Conservation (phyloP, 2,888 invertebrate species). For the Branchipolynoe longqiensis region DNA sequence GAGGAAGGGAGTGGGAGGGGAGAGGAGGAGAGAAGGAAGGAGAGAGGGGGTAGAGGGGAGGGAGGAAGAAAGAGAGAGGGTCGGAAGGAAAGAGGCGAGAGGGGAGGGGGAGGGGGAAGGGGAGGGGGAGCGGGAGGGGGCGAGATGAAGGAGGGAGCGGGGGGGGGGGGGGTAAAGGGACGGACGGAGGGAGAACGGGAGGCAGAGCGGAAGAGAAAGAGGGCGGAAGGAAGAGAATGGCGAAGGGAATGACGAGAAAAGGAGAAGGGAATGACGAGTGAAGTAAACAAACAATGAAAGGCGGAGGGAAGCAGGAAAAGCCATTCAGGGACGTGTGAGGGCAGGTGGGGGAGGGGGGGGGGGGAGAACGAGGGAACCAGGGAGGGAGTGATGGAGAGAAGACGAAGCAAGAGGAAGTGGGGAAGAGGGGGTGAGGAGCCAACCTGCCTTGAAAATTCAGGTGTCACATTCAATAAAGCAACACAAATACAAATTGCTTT, state of each 20-base stretch:
- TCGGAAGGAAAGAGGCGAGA: not conserved
- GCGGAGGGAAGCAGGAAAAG: too few species aligned
- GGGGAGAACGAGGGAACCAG: too few species aligned
- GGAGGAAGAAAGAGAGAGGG: constrained; percentile 23
- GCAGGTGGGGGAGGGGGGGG: too few species aligned
- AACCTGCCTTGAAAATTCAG: too few species aligned
- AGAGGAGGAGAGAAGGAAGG: constrained; percentile 7
- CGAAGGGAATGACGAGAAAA: not conserved
- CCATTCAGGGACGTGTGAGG: too few species aligned
- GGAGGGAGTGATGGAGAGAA: too few species aligned
- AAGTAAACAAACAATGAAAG: not conserved
- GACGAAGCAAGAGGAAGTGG: too few species aligned
- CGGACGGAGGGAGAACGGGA: constrained; percentile 6
- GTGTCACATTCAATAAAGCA: too few species aligned
- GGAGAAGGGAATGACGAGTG: not conserved
- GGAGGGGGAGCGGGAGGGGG: not conserved
- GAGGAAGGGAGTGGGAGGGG: not conserved
- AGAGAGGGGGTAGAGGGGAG: constrained; percentile 4
- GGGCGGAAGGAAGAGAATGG: not conserved
- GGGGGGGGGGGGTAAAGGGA: constrained; percentile 1
- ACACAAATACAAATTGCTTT: too few species aligned
- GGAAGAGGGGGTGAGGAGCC: too few species aligned
- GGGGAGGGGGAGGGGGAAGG: not conserved
- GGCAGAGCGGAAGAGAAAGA: constrained; percentile 8
- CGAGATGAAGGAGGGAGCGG: not conserved